Percentiles rank a stretch among this genome's conserved stretches.
These are phyloP conservation scores for Mesoligia furuncula DNA, from an alignment of 2,888 invertebrate genomes.

Conservation along the genomic window DNA sequence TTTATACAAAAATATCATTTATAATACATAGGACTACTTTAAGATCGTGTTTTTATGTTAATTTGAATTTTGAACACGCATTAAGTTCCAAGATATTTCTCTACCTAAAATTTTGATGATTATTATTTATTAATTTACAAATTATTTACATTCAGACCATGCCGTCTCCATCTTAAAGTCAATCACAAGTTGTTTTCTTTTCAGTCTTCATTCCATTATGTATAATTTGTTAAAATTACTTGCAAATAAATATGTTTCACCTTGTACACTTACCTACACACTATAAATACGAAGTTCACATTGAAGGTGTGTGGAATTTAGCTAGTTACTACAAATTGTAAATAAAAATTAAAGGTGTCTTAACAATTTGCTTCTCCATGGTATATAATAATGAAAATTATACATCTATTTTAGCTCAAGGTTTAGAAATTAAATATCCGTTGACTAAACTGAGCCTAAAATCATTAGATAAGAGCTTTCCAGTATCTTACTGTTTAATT, in stretches of 20 bases:
- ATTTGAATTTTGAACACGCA: slow-evolving; percentile 82
- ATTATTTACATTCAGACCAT: slow-evolving; percentile 82
- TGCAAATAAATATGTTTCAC: slow-evolving; percentile 55
- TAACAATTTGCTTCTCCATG: slow-evolving; percentile 46
- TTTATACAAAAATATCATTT: slow-evolving; percentile 89
- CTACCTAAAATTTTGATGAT: slow-evolving; percentile 75
- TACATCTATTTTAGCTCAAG: slow-evolving; percentile 49
- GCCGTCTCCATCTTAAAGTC: slow-evolving; percentile 73
- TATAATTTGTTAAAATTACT: slow-evolving; percentile 47
- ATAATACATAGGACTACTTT: slow-evolving; percentile 74
- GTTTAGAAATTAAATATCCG: slow-evolving; percentile 37
- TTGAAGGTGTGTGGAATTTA: slow-evolving; percentile 54
- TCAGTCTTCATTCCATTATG: slow-evolving; percentile 85
- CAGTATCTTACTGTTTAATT: slow-evolving; percentile 74
- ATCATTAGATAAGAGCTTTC: slow-evolving; percentile 71
- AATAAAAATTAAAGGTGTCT: slow-evolving; percentile 31
- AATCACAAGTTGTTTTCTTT: slow-evolving; percentile 88
- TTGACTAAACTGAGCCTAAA: slow-evolving; percentile 61
- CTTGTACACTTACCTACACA: slow-evolving; percentile 63
- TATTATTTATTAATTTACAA: slow-evolving; percentile 72
- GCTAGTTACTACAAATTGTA: slow-evolving; percentile 37
- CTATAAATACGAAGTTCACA: slow-evolving; percentile 59
- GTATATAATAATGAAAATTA: slow-evolving; percentile 47
- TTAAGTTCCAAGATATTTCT: slow-evolving; percentile 75
- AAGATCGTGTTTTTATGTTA: slow-evolving; percentile 73